Conservation (phyloP, 2,113 vertebrate genomes). For the Gobiocypris rarus region DNA sequence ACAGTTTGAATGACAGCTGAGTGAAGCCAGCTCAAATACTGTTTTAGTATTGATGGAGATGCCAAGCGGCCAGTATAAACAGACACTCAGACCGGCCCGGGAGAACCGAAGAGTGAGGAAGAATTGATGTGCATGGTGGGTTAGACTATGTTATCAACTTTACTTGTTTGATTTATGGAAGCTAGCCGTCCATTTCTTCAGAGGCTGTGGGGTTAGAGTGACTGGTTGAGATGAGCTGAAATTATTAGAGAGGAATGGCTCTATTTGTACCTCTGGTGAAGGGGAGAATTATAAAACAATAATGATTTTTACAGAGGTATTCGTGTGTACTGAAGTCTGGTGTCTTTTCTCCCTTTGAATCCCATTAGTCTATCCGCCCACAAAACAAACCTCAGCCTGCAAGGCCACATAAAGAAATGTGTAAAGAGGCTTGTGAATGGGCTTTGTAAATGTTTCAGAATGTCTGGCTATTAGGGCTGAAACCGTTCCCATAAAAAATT, state of each 20-base stretch:
- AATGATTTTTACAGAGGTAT: slow-evolving; percentile 17
- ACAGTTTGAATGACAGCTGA: slow-evolving; percentile 39
- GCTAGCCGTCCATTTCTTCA: slow-evolving; percentile 4
- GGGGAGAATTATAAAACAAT: slow-evolving; percentile 13
- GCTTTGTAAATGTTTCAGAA: slow-evolving; percentile 23
- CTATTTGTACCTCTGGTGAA: not conserved
- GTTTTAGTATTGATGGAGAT: slow-evolving; percentile 53
- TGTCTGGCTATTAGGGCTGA: slow-evolving; percentile 33
- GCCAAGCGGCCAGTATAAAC: slow-evolving; percentile 19
- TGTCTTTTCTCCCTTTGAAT: slow-evolving; percentile 15
- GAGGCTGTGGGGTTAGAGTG: not conserved
- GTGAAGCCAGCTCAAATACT: slow-evolving; percentile 26
- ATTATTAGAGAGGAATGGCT: slow-evolving; percentile 13
- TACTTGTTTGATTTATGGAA: slow-evolving; percentile 33
- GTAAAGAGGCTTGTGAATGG: slow-evolving; percentile 17
- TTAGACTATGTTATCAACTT: slow-evolving; percentile 31
- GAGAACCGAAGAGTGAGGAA: not conserved
- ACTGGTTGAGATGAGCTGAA: not conserved
- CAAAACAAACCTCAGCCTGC: not conserved
- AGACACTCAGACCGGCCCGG: slow-evolving; percentile 15
- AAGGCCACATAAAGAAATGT: slow-evolving; percentile 22
- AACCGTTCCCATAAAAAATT: not conserved
- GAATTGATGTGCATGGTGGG: slow-evolving; percentile 25
- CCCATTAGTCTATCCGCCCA: slow-evolving; percentile 32
- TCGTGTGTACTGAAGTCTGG: not conserved